These are phyloP conservation scores for Symphodus melops DNA, from an alignment of 2,113 vertebrate genomes.

Conservation along the genomic window DNA sequence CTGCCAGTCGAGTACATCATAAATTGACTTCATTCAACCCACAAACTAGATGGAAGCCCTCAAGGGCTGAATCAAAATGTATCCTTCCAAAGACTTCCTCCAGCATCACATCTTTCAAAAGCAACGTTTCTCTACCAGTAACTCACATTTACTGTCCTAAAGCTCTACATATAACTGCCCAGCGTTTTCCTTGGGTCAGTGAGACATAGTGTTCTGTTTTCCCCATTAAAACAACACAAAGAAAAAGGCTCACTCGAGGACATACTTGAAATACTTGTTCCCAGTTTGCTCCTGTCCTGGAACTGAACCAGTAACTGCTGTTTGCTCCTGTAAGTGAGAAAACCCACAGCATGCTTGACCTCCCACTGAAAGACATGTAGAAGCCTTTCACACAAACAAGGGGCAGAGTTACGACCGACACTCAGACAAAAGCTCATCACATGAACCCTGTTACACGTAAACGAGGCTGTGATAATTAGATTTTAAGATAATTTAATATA, in stretches of 20 bases:
- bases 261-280: slow-evolving; percentile 60
- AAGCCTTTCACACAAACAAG: slow-evolving; percentile 58
- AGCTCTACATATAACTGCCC: slow-evolving; percentile 17
- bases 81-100: slow-evolving; percentile 28
- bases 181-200: slow-evolving; percentile 12
- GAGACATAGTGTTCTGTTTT: slow-evolving; percentile 33
- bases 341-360: slow-evolving; percentile 56
- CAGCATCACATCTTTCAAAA: slow-evolving; percentile 44
- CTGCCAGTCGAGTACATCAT: slow-evolving; percentile 64
- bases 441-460: slow-evolving; percentile 49
- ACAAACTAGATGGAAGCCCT: slow-evolving; percentile 58
- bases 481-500: slow-evolving; percentile 57
- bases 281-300: slow-evolving; percentile 54
- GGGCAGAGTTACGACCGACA: slow-evolving; percentile 34
- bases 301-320: slow-evolving; percentile 41
- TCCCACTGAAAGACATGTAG: slow-evolving; percentile 58
- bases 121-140: slow-evolving; percentile 51
- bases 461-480: slow-evolving; percentile 28
- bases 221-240: slow-evolving; percentile 30
- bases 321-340: slow-evolving; percentile 56
- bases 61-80: slow-evolving; percentile 45
- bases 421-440: slow-evolving; percentile 59
- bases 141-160: slow-evolving; percentile 21
- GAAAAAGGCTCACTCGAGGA: slow-evolving; percentile 24
- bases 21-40: slow-evolving; percentile 47